Percentiles rank a stretch among this genome's conserved stretches.
phyloP scores from a whole-genome alignment of 2,888 invertebrate species.

The Stenodera caucasica region DNA sequence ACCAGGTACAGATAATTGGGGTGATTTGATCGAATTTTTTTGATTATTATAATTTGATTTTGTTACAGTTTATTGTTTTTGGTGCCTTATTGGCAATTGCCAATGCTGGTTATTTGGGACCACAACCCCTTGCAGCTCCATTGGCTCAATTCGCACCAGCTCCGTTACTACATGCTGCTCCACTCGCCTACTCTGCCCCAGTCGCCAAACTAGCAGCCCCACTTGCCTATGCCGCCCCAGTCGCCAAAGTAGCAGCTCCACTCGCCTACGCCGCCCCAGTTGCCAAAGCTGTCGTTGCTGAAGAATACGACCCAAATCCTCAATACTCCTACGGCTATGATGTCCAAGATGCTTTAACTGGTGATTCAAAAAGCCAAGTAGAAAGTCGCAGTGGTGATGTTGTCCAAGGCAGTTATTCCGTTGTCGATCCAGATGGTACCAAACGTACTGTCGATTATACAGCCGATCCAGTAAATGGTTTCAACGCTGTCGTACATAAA shows the following conservation, averaged over 20 bases:
- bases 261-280: constrained; percentile 38
- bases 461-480: constrained; percentile 55
- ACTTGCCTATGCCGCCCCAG: constrained; percentile 37
- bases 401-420: constrained; percentile 63
- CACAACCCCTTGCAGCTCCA: constrained; percentile 25
- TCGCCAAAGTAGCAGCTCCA: constrained; percentile 32
- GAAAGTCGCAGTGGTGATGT: constrained; percentile 66
- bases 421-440: constrained; percentile 65
- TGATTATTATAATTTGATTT: not conserved
- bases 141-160: constrained; percentile 35
- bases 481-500: constrained; percentile 61
- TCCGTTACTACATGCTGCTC: constrained; percentile 34
- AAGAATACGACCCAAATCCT: constrained; percentile 48
- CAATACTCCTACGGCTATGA: constrained; percentile 63
- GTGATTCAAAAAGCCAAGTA: constrained; percentile 63
- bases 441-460: constrained; percentile 58
- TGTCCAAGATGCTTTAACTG: constrained; percentile 61
- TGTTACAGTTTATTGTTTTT: constrained; percentile 39
- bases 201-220: constrained; percentile 34
- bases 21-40: no score
- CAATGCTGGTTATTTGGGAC: constrained; percentile 24
- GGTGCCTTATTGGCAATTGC: constrained; percentile 40
- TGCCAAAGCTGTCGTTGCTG: constrained; percentile 32
- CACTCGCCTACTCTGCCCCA: constrained; percentile 38
- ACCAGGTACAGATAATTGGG: constrained; percentile 19